Conservation (phyloP, 2,113 vertebrate genomes). For the Megaceryle maxima region DNA sequence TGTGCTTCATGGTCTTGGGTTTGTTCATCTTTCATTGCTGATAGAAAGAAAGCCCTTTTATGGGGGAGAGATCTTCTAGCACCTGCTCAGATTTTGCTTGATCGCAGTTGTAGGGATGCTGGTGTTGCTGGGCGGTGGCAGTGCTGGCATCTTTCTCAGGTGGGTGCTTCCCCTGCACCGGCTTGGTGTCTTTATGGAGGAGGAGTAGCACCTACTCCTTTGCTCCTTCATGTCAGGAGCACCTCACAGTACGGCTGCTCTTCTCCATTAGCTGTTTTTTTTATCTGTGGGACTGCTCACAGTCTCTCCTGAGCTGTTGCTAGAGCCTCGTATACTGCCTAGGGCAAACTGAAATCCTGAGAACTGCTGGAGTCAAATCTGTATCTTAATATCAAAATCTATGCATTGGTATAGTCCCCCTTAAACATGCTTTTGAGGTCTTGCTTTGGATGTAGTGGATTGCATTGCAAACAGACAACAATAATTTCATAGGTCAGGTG, state of each 20-base stretch:
- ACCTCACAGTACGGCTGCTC: neutral
- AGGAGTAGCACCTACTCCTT: neutral
- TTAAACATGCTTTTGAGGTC: neutral
- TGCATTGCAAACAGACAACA: neutral
- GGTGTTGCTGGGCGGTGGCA: rapidly evolving
- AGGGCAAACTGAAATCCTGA: neutral
- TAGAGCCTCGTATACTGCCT: neutral
- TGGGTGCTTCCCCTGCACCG: neutral
- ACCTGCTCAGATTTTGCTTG: neutral
- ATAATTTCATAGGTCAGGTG: neutral
- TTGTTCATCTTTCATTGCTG: conserved; percentile 25
- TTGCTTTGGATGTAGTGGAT: neutral
- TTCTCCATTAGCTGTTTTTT: neutral
- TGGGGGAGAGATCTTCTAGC: neutral
- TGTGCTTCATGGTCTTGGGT: conserved; percentile 3
- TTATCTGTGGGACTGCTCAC: neutral
- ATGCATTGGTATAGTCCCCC: neutral
- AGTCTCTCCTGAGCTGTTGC: neutral
- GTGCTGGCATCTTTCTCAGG: neutral
- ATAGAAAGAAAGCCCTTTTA: neutral
- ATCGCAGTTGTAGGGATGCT: rapidly evolving
- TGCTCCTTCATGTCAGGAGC: neutral
- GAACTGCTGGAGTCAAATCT: neutral
- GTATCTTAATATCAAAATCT: neutral
- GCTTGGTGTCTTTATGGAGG: neutral